phyloP scores from a whole-genome alignment of 2,797 vertebrate species.

The Rhynchonycteris naso region DNA sequence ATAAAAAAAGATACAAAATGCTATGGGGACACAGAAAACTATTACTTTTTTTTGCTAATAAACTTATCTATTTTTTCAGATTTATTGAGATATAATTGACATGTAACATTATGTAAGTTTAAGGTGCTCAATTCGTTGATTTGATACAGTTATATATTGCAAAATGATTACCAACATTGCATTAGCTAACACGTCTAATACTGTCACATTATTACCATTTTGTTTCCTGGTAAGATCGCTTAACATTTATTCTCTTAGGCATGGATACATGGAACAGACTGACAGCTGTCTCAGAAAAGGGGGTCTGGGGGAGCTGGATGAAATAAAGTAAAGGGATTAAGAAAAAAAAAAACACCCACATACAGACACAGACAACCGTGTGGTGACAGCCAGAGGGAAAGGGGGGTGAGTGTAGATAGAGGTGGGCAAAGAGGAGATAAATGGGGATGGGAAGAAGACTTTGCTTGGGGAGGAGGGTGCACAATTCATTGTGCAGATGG shows the following conservation, averaged over 20 bases:
- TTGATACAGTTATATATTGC: not conserved
- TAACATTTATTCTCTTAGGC: not conserved
- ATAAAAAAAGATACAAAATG: constrained; percentile 7
- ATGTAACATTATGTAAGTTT: not conserved
- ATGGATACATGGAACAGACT: too few relatives aligned
- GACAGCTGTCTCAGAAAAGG: too few relatives aligned
- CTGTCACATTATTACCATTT: not conserved
- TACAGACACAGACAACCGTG: too few relatives aligned
- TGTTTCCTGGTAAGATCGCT: not conserved
- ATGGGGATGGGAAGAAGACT: too few relatives aligned
- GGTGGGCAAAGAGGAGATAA: too few relatives aligned
- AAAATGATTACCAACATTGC: not conserved
- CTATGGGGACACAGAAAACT: not conserved
- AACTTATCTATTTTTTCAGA: not conserved
- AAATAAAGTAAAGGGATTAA: too few relatives aligned
- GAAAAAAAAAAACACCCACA: too few relatives aligned
- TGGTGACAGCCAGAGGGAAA: too few relatives aligned
- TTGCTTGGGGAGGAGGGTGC: too few relatives aligned
- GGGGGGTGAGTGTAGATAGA: too few relatives aligned
- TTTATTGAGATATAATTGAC: not conserved
- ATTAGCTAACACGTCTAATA: not conserved
- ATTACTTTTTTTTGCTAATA: not conserved
- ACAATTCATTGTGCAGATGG: too few relatives aligned
- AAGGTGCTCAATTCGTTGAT: not conserved
- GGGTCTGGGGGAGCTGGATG: too few relatives aligned